Percentiles rank a stretch among this genome's conserved stretches.
These are phyloP conservation scores for Cephus rjabovi DNA, from an alignment of 2,888 invertebrate species.

Conservation along the genomic window DNA sequence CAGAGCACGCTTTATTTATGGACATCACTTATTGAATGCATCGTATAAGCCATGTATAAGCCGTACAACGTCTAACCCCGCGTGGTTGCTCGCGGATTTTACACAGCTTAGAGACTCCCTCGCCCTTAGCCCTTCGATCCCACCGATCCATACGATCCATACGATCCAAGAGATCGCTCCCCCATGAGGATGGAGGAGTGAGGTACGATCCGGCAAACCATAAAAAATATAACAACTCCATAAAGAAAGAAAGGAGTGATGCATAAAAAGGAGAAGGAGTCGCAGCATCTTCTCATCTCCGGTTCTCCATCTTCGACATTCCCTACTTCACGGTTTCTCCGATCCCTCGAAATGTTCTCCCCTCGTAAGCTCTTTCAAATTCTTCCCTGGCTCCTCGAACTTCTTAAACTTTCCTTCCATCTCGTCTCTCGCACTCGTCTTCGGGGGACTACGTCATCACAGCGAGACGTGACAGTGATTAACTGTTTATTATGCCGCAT, in stretches of 20 bases:
- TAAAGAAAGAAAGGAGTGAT: slow-evolving; percentile 19
- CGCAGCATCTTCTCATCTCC: slow-evolving; percentile 7
- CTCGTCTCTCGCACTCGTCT: neutral
- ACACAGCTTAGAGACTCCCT: slow-evolving; percentile 6
- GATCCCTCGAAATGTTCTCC: neutral
- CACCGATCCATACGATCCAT: slow-evolving; percentile 10
- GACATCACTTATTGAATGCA: slow-evolving; percentile 49
- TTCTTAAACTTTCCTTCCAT: neutral
- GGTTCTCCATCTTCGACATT: slow-evolving; percentile 10
- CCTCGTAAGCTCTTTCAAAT: neutral
- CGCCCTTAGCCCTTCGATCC: neutral
- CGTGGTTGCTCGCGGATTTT: neutral
- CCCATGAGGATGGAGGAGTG: neutral
- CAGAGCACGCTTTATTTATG: slow-evolving; percentile 46
- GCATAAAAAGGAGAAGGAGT: slow-evolving; percentile 16
- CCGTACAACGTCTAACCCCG: slow-evolving; percentile 17
- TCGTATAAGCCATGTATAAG: slow-evolving; percentile 27
- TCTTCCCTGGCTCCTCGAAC: neutral
- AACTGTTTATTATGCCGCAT: slow-evolving; percentile 40
- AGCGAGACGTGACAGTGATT: slow-evolving; percentile 39
- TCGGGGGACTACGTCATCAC: slow-evolving; percentile 15
- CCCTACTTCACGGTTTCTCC: neutral
- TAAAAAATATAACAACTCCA: slow-evolving; percentile 25
- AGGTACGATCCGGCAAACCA: slow-evolving; percentile 12
- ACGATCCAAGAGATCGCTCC: slow-evolving; percentile 9